A percentile compares a stretch with the other conserved stretches of the same genome.
Conservation (phyloP, 2,113 vertebrate genomes). For the Passer montanus region DNA sequence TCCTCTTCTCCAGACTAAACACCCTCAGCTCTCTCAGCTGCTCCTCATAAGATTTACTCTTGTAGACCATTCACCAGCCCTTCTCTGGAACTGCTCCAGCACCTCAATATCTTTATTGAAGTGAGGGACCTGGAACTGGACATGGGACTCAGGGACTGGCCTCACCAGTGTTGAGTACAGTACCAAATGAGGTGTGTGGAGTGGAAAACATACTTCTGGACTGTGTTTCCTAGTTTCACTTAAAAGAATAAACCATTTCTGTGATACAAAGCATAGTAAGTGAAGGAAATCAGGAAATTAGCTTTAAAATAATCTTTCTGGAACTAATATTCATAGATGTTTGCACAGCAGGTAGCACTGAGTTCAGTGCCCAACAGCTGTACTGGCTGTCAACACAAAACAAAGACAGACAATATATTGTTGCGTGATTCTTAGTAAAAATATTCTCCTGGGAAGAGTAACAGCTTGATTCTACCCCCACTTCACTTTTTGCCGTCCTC, state of each 20-base stretch:
- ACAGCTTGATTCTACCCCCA: neutral
- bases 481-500: neutral
- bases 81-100: neutral
- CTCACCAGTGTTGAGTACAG: neutral
- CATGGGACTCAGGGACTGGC: neutral
- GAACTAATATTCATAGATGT: neutral
- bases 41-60: neutral
- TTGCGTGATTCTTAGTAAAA: neutral
- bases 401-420: neutral
- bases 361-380: neutral
- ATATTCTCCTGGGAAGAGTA: neutral
- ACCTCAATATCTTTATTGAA: neutral
- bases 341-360: neutral
- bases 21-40: neutral
- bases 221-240: neutral
- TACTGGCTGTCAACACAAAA: neutral
- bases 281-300: neutral
- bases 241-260: neutral
- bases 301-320: neutral
- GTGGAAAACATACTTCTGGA: neutral
- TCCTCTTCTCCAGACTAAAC: neutral
- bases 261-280: neutral
- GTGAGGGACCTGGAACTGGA: neutral
- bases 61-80: neutral
- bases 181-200: neutral